phyloP scores from a whole-genome alignment of 92 coral and sea anemone species.

The Actinernus sp. region DNA sequence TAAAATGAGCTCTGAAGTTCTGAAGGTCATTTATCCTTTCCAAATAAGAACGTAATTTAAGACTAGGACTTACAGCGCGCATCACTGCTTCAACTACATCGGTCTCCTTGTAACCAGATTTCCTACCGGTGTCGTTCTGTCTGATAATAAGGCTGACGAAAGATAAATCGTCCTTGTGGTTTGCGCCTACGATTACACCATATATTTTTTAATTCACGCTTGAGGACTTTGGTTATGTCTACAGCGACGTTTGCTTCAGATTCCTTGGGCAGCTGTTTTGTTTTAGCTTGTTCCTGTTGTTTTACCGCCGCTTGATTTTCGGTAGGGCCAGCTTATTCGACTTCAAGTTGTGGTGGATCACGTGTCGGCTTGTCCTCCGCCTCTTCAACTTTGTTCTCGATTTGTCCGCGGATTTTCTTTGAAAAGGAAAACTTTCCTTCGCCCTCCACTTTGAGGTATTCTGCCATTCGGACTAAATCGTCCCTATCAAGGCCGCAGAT shows the following conservation, averaged over 20 bases:
- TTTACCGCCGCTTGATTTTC: not conserved
- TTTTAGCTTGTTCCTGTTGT: not conserved
- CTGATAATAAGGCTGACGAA: slow-evolving; percentile 14
- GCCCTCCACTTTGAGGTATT: not conserved
- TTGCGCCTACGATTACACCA: slow-evolving; percentile 6
- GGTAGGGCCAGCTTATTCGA: not conserved
- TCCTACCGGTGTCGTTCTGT: slow-evolving; percentile 1
- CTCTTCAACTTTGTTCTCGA: slow-evolving; percentile 4
- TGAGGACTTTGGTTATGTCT: slow-evolving; percentile 23
- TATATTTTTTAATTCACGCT: slow-evolving; percentile 14
- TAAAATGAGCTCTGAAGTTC: slow-evolving; percentile 46
- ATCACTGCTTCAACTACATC: slow-evolving; percentile 53
- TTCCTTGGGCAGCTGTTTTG: not conserved
- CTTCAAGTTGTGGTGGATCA: slow-evolving; percentile 9
- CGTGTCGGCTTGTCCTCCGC: slow-evolving; percentile 22
- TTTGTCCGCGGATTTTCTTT: slow-evolving; percentile 9
- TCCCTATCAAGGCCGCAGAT: slow-evolving; percentile 5
- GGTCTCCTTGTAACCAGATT: slow-evolving; percentile 54
- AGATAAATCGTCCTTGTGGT: not conserved
- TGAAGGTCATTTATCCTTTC: slow-evolving; percentile 53
- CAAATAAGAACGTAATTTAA: slow-evolving; percentile 42
- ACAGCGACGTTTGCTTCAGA: slow-evolving; percentile 10
- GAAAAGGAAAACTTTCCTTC: slow-evolving; percentile 8
- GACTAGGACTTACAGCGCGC: slow-evolving; percentile 52
- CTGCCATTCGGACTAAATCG: not conserved